Evolutionary conservation across 2,113 vertebrate species (phyloP).

Genomic region (Lamprotornis superbus): DNA sequence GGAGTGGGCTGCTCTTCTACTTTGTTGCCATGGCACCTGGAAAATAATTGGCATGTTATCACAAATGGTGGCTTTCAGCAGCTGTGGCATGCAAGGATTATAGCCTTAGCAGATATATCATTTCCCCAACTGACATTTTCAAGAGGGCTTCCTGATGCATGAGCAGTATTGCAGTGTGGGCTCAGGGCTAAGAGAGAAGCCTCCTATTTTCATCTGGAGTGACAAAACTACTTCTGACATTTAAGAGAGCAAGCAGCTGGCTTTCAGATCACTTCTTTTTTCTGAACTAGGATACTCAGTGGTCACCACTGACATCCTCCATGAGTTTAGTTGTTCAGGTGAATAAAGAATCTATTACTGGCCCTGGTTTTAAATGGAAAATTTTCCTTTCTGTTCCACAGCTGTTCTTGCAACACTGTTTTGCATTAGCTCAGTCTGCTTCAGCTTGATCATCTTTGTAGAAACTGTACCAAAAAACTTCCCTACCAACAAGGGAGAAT

Average conservation of each 20-base stretch:
- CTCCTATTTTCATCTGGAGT: background rate
- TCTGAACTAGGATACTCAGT: background rate
- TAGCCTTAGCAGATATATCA: background rate
- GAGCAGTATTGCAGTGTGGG: background rate
- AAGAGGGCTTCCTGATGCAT: background rate
- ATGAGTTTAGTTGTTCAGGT: background rate
- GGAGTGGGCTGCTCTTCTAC: background rate
- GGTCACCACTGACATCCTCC: background rate
- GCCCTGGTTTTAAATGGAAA: background rate
- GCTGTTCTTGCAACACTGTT: background rate
- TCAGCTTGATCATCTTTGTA: background rate
- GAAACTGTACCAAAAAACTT: background rate
- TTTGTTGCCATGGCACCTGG: background rate
- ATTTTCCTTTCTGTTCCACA: background rate
- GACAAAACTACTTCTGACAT: background rate
- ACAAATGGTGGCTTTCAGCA: background rate
- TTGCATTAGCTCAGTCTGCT: background rate
- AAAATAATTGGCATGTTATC: constrained; percentile 14
- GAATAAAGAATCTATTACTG: background rate
- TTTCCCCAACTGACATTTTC: background rate
- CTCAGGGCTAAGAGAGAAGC: background rate
- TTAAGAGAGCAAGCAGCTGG: background rate
- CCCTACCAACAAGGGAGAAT: background rate
- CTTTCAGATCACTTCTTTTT: background rate
- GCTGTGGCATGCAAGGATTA: background rate